Evolutionary conservation across 2,888 invertebrate genomes (phyloP).

Genomic region (Cheilosia soror): DNA sequence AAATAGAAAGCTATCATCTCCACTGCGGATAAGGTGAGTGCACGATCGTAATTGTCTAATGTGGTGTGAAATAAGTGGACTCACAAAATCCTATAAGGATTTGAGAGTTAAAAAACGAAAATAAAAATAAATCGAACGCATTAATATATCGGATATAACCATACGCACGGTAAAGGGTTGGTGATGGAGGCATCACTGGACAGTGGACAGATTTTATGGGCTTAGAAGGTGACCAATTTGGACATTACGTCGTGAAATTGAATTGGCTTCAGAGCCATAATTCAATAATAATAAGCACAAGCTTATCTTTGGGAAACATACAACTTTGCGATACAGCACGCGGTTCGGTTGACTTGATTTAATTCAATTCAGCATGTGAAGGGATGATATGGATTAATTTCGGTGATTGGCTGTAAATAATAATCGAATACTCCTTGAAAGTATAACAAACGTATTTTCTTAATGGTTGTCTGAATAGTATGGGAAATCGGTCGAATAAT

Average conservation of each 20-base stretch:
- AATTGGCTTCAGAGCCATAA: slow-evolving; percentile 54
- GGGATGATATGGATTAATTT: too few relatives aligned
- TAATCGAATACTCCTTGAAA: too few relatives aligned
- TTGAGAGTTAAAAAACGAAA: slow-evolving; percentile 50
- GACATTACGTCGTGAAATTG: slow-evolving; percentile 60
- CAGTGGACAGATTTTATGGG: slow-evolving; percentile 50
- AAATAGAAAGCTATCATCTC: slow-evolving; percentile 32
- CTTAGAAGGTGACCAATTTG: slow-evolving; percentile 67
- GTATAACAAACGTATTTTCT: too few relatives aligned
- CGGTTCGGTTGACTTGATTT: slow-evolving; percentile 38
- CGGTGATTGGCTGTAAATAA: too few relatives aligned
- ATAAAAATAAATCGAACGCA: slow-evolving; percentile 70
- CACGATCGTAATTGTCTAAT: slow-evolving; percentile 71
- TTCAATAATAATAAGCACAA: slow-evolving; percentile 49
- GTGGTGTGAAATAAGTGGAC: slow-evolving; percentile 73
- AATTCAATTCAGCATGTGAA: background rate
- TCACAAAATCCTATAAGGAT: slow-evolving; percentile 45
- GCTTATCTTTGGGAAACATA: slow-evolving; percentile 62
- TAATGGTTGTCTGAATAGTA: too few relatives aligned
- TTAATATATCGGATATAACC: slow-evolving; percentile 44
- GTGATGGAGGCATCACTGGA: slow-evolving; percentile 34
- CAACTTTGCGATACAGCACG: slow-evolving; percentile 42
- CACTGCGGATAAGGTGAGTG: slow-evolving; percentile 30
- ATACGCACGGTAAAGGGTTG: slow-evolving; percentile 4
- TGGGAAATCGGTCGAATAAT: too few relatives aligned